Conservation (phyloP, 2,797 vertebrate species). For the Heterohyrax brucei region DNA sequence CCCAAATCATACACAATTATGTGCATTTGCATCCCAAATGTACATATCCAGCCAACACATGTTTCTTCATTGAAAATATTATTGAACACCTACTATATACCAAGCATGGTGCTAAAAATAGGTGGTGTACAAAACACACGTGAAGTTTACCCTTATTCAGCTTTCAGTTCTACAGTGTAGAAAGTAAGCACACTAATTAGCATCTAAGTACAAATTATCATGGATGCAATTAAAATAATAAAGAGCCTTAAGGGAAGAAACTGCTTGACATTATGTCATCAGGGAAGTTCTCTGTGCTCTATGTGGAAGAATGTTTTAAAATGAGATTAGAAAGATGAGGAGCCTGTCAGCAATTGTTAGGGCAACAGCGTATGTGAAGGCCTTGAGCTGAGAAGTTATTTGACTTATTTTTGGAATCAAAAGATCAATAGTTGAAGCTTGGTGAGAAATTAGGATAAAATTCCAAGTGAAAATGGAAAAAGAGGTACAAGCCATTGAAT, state of each 20-base stretch:
- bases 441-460: slow-evolving; percentile 23
- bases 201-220: slow-evolving; percentile 27
- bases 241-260: neutral
- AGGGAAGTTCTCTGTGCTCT: neutral
- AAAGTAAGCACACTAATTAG: slow-evolving; percentile 34
- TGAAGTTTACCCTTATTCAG: neutral
- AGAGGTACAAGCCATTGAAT: neutral
- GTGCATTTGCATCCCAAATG: slow-evolving; percentile 35
- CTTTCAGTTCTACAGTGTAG: neutral
- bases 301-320: neutral
- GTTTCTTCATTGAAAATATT: slow-evolving; percentile 40
- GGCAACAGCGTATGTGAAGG: neutral
- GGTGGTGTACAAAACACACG: neutral
- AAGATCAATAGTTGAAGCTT: neutral
- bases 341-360: neutral
- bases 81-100: neutral
- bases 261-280: neutral
- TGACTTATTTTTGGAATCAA: neutral
- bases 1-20: slow-evolving; percentile 16
- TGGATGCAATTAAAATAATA: neutral
- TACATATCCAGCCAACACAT: neutral
- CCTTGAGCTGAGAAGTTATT: neutral
- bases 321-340: slow-evolving; percentile 11
- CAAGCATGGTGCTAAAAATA: neutral
- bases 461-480: neutral